Evolutionary conservation across 2,888 invertebrate species (phyloP), one percentile per base, ranked within the genome.

Genomic region (Linyphia triangularis): DNA sequence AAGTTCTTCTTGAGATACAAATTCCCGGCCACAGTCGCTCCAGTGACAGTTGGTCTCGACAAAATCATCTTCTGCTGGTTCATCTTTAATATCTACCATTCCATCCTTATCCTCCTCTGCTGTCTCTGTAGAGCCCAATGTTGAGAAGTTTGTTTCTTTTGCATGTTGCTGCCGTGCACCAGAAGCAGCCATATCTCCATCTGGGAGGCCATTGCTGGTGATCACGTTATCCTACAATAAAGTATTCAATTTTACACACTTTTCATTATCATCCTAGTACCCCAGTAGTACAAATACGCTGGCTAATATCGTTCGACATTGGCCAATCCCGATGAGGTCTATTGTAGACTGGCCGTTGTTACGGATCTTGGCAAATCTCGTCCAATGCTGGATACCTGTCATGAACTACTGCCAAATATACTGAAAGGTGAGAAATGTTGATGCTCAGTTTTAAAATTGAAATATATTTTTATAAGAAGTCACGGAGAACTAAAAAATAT

Each of bases 41-140:
- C 99, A 99, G 93, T 98, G 98, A 92, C 99, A 99, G 93, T 98
- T 97, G 0, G 99, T 99, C 93, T 99, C 99, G 85, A 98, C 96
- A 92, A 99, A 99, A 92, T 99, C 98, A n/a, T n/a, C n/a, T n/a
- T n/a, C n/a, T 0, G 96, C 97, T 0, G 97, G 97, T 92, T 97
- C 97, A 78, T 89, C 90, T 75, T 88, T 82, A 19, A 85, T 70
- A 13, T 90, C 88, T 10, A 61, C 61, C 9, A 61, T 40, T 3
- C 22, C 81, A 10, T 85, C 89, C 40, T 69, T 75, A 24, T 89
- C 89, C n/a, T 89, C 89, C 2, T 78, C 88, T 0, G 22, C 59
- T 22, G 22, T 51, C 1, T 26, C 59, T 19, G 9, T 51, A n/a
- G 40, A 22, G n/a, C 67, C 37, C 2, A n/a, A 7, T 0, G 30